Evolutionary conservation across 1,140 invertebrate genomes (phyloP).

Genomic region (Hylaeus anthracinus): DNA sequence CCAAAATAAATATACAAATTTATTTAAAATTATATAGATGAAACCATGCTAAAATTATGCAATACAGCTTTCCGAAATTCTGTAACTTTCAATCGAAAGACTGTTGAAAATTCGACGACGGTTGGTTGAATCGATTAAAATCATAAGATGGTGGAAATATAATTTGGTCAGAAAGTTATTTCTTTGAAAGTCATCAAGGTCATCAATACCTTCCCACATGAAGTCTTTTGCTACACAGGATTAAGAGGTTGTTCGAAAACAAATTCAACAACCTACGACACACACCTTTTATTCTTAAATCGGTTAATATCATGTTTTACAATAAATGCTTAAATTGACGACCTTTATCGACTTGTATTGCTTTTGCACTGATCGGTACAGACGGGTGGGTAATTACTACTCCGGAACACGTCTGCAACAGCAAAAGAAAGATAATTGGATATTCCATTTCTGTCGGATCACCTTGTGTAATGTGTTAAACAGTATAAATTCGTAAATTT

Average conservation of each 20-base stretch:
- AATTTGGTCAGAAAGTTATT: not conserved
- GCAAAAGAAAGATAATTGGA: not conserved
- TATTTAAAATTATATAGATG: too few species aligned
- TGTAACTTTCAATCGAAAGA: too few species aligned
- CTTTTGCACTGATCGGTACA: not conserved
- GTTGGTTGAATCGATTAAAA: too few species aligned
- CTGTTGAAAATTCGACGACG: too few species aligned
- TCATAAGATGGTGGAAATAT: too few species aligned
- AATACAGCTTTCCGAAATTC: too few species aligned
- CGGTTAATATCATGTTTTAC: not conserved
- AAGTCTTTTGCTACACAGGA: not conserved
- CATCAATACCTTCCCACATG: not conserved
- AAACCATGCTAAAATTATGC: too few species aligned
- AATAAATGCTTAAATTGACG: constrained; percentile 2
- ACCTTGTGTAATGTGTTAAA: not conserved
- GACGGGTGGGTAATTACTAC: not conserved
- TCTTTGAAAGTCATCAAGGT: not conserved
- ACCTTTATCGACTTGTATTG: constrained; percentile 2
- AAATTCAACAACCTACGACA: not conserved
- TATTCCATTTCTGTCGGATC: not conserved
- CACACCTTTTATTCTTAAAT: too few species aligned
- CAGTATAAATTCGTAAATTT: not conserved
- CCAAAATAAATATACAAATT: too few species aligned
- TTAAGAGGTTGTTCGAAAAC: not conserved
- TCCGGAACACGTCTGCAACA: not conserved